These are phyloP conservation scores for Campoplex capitator DNA, from an alignment of 2,888 invertebrate genomes.

Conservation along the genomic window DNA sequence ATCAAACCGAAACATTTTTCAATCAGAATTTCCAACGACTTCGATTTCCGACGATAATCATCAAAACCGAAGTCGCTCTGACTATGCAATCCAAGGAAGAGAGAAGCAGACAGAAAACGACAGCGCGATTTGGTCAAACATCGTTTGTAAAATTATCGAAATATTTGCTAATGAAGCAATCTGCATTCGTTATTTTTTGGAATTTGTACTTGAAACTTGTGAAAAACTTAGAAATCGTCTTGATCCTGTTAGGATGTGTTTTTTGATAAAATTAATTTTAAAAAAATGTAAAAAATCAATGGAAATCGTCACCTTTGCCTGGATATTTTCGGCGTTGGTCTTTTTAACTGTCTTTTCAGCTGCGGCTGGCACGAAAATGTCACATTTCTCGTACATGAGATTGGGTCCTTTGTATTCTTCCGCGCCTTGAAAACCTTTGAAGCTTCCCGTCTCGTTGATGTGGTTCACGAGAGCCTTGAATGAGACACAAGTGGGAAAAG, in stretches of 20 bases:
- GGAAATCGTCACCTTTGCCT: constrained; percentile 85
- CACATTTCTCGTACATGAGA: constrained; percentile 95
- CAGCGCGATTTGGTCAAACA: too few relatives aligned
- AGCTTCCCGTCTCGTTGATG: constrained; percentile 94
- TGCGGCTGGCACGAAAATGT: constrained; percentile 98
- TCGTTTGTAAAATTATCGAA: too few relatives aligned
- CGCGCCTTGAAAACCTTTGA: constrained; percentile 97
- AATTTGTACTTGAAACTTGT: not conserved
- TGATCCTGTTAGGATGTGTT: not conserved
- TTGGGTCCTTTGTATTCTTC: constrained; percentile 92
- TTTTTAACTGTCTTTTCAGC: constrained; percentile 96
- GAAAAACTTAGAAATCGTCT: not conserved
- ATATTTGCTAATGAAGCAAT: too few relatives aligned
- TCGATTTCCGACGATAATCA: too few relatives aligned
- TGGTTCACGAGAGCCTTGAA: constrained; percentile 83
- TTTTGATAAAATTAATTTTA: not conserved
- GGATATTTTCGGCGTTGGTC: constrained; percentile 94
- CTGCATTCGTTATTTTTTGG: not conserved
- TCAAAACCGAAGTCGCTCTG: too few relatives aligned
- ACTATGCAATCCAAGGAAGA: too few relatives aligned
- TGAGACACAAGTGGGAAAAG: constrained; percentile 28
- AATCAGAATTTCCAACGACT: too few relatives aligned
- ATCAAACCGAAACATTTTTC: too few relatives aligned
- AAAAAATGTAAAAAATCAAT: not conserved
- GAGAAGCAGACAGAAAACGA: too few relatives aligned